These are phyloP conservation scores for Caradrina clavipalpis DNA, from an alignment of 2,888 invertebrate species.

Conservation along the genomic window DNA sequence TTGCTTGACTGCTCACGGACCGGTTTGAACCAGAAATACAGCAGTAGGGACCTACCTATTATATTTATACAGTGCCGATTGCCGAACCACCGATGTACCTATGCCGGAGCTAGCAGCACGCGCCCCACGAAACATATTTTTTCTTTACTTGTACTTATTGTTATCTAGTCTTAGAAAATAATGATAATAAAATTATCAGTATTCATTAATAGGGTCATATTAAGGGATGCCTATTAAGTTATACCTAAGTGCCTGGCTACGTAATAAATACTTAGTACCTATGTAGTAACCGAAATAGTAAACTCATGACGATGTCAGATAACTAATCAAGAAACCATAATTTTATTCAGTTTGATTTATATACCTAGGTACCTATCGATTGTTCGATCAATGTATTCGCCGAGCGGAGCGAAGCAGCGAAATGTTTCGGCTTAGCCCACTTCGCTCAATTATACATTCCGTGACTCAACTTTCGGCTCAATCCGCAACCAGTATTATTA, in stretches of 20 bases:
- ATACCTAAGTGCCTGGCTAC: too few species aligned
- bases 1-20: slow-evolving; percentile 47
- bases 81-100: slow-evolving; percentile 6
- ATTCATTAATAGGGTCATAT: too few species aligned
- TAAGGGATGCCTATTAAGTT: too few species aligned
- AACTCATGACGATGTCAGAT: too few species aligned
- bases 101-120: slow-evolving; percentile 6
- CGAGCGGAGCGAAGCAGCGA: slow-evolving; percentile 36
- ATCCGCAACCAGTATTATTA: slow-evolving; percentile 70
- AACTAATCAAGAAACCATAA: slow-evolving; percentile 7
- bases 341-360: background rate
- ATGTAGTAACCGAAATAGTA: too few species aligned
- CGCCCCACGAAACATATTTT: slow-evolving; percentile 2
- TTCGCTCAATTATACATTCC: slow-evolving; percentile 48
- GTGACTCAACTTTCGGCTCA: slow-evolving; percentile 57
- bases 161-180: background rate
- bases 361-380: background rate
- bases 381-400: slow-evolving; percentile 31
- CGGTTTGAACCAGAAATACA: slow-evolving; percentile 37
- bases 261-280: too few species aligned
- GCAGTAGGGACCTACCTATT: background rate
- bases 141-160: slow-evolving; percentile 17
- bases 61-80: background rate
- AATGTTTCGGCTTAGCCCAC: slow-evolving; percentile 45
- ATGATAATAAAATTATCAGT: too few species aligned